phyloP scores from a whole-genome alignment of 2,888 invertebrate genomes.

The Microplitis manilae region DNA sequence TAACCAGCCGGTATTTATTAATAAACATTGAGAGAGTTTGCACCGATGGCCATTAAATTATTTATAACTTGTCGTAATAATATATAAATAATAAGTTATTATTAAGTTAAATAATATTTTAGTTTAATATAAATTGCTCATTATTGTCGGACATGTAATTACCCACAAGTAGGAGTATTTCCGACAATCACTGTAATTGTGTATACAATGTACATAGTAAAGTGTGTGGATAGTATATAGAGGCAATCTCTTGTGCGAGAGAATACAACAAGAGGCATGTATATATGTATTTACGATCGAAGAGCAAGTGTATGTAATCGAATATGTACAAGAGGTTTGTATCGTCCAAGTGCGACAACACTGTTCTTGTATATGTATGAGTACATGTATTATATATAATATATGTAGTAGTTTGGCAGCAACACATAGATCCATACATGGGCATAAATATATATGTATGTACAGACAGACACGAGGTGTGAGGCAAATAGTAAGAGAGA shows the following conservation, averaged over 20 bases:
- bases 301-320: slow-evolving; percentile 23
- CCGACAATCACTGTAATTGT: slow-evolving; percentile 28
- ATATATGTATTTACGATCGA: neutral
- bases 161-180: slow-evolving; percentile 18
- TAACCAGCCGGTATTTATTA: neutral
- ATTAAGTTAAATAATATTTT: neutral
- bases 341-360: slow-evolving; percentile 28
- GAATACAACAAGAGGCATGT: neutral
- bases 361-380: neutral
- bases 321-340: slow-evolving; percentile 22
- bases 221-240: slow-evolving; percentile 24
- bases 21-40: neutral
- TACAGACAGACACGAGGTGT: slow-evolving; percentile 10
- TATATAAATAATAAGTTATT: too few relatives aligned
- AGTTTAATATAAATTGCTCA: neutral
- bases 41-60: neutral
- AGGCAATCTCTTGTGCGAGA: slow-evolving; percentile 29
- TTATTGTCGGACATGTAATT: neutral
- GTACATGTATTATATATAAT: neutral
- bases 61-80: neutral
- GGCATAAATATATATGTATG: slow-evolving; percentile 10
- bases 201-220: slow-evolving; percentile 16
- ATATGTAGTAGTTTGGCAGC: slow-evolving; percentile 17
- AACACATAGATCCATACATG: neutral
- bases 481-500: slow-evolving; percentile 18